Percentiles rank a stretch among this genome's conserved stretches.
Conservation (phyloP, 2,113 vertebrate genomes). For the Fulmarus glacialis region DNA sequence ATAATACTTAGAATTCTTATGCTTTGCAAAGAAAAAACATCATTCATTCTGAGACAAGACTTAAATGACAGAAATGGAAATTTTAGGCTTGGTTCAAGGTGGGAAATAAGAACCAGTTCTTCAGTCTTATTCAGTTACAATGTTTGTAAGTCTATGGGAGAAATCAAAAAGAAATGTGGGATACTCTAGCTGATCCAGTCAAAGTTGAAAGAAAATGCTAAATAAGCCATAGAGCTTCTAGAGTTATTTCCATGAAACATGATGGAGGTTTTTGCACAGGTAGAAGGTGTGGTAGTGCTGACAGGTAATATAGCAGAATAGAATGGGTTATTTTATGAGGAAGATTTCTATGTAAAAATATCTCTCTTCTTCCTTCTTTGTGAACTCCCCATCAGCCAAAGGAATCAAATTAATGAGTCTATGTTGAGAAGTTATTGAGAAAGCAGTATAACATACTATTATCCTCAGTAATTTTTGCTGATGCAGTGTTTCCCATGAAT, state of each 20-base stretch:
- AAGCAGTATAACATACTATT: not conserved
- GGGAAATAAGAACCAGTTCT: not conserved
- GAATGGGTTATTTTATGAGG: not conserved
- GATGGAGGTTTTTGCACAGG: not conserved
- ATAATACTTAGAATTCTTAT: not conserved
- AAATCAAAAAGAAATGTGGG: not conserved
- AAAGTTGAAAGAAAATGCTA: not conserved
- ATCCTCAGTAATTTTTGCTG: not conserved
- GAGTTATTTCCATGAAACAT: not conserved
- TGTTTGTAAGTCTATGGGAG: not conserved
- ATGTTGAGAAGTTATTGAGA: not conserved
- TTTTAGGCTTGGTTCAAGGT: not conserved
- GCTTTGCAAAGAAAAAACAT: not conserved
- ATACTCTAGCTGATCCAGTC: not conserved
- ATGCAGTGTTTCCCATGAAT: not conserved
- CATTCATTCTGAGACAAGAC: not conserved
- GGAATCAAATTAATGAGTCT: not conserved
- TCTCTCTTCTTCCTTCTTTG: not conserved
- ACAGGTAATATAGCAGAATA: not conserved
- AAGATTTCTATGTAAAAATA: not conserved
- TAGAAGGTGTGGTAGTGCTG: not conserved
- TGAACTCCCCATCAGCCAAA: not conserved
- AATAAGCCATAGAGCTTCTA: not conserved
- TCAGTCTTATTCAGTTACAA: not conserved
- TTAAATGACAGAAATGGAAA: not conserved